phyloP scores from a whole-genome alignment of 2,113 vertebrate species.

The Mustela lutreola region DNA sequence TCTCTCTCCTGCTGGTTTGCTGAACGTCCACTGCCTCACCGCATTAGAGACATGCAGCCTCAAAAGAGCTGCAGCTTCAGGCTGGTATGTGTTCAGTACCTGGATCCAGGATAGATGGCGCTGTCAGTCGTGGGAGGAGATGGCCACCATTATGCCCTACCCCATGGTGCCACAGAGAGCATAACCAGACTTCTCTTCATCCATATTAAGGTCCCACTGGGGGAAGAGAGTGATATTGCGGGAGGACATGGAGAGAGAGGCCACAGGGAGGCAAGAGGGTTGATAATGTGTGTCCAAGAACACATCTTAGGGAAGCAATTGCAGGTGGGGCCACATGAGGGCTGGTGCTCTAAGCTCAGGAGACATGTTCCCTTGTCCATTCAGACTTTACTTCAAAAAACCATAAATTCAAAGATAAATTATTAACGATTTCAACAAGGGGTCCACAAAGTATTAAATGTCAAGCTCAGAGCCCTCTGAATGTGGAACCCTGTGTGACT shows the following conservation, averaged over 20 bases:
- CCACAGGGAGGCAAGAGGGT: not conserved
- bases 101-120: not conserved
- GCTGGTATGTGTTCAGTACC: not conserved
- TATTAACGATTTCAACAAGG: not conserved
- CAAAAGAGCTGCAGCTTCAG: not conserved
- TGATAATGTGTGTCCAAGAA: not conserved
- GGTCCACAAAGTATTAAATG: not conserved
- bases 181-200: not conserved
- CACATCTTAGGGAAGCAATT: not conserved
- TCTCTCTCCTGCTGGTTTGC: too few relatives aligned
- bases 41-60: not conserved
- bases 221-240: too few relatives aligned
- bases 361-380: not conserved
- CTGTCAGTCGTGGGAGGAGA: not conserved
- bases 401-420: not conserved
- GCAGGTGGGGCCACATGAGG: not conserved
- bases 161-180: not conserved
- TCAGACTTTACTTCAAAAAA: not conserved
- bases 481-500: not conserved
- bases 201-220: not conserved
- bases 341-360: not conserved
- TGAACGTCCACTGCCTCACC: too few relatives aligned
- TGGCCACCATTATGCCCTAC: not conserved
- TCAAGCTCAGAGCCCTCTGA: not conserved
- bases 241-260: not conserved